Percentiles rank a stretch among this genome's conserved stretches.
Conservation (phyloP, 2,113 vertebrate species). For the Heloderma charlesbogerti region DNA sequence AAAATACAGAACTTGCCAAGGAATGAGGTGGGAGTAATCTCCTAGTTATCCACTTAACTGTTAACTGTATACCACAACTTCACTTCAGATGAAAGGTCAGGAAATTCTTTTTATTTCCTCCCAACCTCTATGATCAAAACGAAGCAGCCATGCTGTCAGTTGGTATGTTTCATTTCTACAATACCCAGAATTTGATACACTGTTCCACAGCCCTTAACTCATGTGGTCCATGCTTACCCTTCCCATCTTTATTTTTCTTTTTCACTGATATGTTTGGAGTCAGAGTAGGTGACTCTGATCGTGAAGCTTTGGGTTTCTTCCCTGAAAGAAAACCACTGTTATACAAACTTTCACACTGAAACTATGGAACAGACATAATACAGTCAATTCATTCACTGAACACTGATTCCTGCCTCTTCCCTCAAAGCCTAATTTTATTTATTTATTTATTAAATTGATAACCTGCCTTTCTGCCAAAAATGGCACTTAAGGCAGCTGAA, state of each 20-base stretch:
- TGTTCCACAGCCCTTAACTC: not conserved
- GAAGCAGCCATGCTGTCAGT: not conserved
- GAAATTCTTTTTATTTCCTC: not conserved
- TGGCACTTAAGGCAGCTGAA: too few species aligned
- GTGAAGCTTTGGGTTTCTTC: constrained; percentile 84
- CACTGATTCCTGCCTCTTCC: not conserved
- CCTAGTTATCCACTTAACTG: constrained; percentile 34
- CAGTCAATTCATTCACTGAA: not conserved
- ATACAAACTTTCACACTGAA: constrained; percentile 47
- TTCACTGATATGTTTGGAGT: constrained; percentile 92
- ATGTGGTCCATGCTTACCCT: constrained; percentile 81
- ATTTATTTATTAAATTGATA: too few species aligned
- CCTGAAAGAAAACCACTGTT: constrained; percentile 78
- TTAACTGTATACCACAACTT: not conserved
- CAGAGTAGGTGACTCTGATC: constrained; percentile 89
- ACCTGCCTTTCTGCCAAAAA: too few species aligned
- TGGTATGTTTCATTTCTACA: not conserved
- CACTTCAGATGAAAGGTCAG: not conserved
- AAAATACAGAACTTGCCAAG: constrained; percentile 7
- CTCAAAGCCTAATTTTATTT: not conserved
- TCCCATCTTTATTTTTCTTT: constrained; percentile 94
- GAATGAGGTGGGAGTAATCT: constrained; percentile 12
- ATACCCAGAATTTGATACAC: not conserved
- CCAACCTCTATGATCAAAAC: constrained; percentile 30
- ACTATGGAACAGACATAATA: too few species aligned